Percentiles rank a stretch among this genome's conserved stretches.
These are phyloP conservation scores for Tenthredo notha DNA, from an alignment of 2,888 invertebrate species.

Conservation along the genomic window DNA sequence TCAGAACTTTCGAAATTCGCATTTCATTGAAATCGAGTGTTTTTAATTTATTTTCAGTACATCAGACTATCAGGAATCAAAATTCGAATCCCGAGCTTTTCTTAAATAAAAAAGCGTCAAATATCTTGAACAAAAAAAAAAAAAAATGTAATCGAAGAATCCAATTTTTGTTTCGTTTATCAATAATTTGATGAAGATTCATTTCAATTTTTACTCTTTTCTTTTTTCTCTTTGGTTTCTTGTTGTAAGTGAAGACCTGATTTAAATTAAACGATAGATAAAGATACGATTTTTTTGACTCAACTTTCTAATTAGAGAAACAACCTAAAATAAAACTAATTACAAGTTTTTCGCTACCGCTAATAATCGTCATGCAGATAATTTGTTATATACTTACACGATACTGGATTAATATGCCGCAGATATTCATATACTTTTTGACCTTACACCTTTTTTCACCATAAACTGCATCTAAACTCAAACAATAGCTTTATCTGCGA, in stretches of 20 bases:
- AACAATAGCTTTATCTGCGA: not conserved
- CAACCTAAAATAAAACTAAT: not conserved
- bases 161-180: not conserved
- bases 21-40: no score
- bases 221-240: not conserved
- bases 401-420: no score
- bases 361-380: not conserved
- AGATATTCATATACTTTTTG: not conserved
- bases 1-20: no score
- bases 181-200: not conserved
- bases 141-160: not conserved
- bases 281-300: not conserved
- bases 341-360: not conserved
- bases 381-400: no score
- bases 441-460: not conserved
- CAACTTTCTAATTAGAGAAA: not conserved
- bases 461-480: not conserved
- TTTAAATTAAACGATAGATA: not conserved
- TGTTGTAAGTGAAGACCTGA: not conserved
- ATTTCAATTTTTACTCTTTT: not conserved
- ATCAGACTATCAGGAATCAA: no score
- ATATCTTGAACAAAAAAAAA: not conserved
- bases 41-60: no score
- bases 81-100: no score
- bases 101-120: not conserved